Evolutionary conservation across 1,140 invertebrate species (phyloP).

Genomic region (Phymorhynchus buccinoides): DNA sequence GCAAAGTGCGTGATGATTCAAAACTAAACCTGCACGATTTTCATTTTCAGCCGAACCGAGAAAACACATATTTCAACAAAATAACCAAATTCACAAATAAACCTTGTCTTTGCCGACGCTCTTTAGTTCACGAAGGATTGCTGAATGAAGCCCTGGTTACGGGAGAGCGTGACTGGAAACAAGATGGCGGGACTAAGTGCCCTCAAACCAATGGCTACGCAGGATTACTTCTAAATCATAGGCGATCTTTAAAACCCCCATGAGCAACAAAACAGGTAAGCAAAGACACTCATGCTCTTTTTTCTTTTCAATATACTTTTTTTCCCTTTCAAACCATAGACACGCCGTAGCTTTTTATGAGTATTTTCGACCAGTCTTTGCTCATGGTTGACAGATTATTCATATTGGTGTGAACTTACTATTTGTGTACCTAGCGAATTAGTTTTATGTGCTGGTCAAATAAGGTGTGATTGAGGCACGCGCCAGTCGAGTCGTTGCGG

Average conservation of each 20-base stretch:
- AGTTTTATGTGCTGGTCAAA: background rate
- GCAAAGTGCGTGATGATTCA: background rate
- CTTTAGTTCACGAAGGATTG: background rate
- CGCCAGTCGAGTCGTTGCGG: no score
- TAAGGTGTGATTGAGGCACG: no score
- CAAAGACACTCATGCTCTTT: background rate
- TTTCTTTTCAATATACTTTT: background rate
- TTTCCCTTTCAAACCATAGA: background rate
- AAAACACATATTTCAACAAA: background rate
- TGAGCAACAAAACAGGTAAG: background rate
- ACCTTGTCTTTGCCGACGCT: background rate
- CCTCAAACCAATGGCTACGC: background rate
- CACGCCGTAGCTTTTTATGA: background rate
- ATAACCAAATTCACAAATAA: background rate
- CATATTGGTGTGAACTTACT: background rate
- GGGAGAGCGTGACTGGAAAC: slow-evolving; percentile 50
- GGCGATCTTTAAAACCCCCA: background rate
- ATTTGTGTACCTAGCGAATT: background rate
- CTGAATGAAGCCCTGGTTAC: slow-evolving; percentile 46
- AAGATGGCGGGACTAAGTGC: slow-evolving; percentile 45
- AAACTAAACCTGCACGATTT: background rate
- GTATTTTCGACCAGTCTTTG: background rate
- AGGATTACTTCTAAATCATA: background rate
- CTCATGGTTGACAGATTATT: background rate
- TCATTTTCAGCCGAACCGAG: background rate